Percentiles rank a stretch among this genome's conserved stretches.
These are phyloP conservation scores for Mantis religiosa DNA, from an alignment of 2,888 invertebrate genomes.

Conservation along the genomic window DNA sequence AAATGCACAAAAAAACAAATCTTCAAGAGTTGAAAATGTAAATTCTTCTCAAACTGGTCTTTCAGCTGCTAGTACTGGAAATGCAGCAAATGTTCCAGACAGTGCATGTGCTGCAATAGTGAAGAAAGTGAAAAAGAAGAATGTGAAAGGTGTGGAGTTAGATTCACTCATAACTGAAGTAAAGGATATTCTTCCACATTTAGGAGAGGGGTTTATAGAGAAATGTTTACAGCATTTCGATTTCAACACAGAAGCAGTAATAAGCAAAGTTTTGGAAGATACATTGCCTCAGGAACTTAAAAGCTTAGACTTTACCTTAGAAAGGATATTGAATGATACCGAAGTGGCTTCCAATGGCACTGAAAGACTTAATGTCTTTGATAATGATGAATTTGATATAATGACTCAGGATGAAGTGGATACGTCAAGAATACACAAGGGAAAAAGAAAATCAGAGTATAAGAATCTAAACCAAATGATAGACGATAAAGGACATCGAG, in stretches of 20 bases:
- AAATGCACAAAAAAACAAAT: not conserved
- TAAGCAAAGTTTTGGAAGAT: constrained; percentile 79
- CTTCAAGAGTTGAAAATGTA: not conserved
- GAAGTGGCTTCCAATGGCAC: not conserved
- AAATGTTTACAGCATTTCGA: constrained; percentile 73
- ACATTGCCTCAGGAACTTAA: constrained; percentile 53
- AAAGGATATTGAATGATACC: not conserved
- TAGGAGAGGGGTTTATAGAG: constrained; percentile 69
- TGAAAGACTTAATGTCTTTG: constrained; percentile 63
- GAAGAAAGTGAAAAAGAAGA: constrained; percentile 2
- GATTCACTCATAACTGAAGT: constrained; percentile 58
- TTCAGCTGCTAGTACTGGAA: not conserved
- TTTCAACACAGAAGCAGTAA: constrained; percentile 69
- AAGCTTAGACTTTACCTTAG: constrained; percentile 41
- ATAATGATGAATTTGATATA: constrained; percentile 72
- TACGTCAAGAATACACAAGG: constrained; percentile 46
- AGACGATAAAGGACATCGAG: constrained; percentile 62
- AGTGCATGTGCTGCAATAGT: not conserved
- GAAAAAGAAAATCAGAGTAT: constrained; percentile 59
- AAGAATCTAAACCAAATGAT: constrained; percentile 59
- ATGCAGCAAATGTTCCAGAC: not conserved
- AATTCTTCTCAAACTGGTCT: not conserved
- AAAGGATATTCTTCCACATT: constrained; percentile 72
- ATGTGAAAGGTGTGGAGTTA: constrained; percentile 40
- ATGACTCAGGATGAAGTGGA: constrained; percentile 61